Evolutionary conservation across 1,140 invertebrate species (phyloP).

Genomic region (Littorina saxatilis): DNA sequence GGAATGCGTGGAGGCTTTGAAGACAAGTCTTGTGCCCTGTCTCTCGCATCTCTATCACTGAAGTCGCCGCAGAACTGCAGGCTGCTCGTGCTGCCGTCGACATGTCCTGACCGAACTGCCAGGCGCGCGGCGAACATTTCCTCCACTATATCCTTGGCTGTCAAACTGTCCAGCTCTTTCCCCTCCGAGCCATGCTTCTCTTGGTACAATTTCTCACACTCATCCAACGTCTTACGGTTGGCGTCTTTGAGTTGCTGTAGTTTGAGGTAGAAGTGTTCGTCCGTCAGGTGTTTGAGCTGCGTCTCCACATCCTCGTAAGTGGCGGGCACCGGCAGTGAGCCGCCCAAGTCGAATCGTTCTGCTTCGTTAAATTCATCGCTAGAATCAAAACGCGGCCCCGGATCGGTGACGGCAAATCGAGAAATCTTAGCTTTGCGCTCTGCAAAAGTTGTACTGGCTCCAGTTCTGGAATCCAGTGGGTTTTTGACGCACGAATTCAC

Average conservation of each 20-base stretch:
- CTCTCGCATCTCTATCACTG: constrained; percentile 7
- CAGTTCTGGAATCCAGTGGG: constrained; percentile 67
- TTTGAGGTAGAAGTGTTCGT: constrained; percentile 72
- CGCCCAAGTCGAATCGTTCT: background rate
- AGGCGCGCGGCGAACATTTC: constrained; percentile 33
- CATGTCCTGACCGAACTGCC: constrained; percentile 31
- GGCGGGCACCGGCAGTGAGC: background rate
- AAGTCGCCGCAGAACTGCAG: background rate
- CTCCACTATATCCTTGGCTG: constrained; percentile 33
- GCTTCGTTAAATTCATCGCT: constrained; percentile 20
- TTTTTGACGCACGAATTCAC: constrained; percentile 71
- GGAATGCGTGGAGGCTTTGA: constrained; percentile 29
- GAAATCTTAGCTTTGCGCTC: constrained; percentile 32
- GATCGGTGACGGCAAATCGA: constrained; percentile 33
- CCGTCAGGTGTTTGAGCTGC: constrained; percentile 59
- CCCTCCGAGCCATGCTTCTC: constrained; percentile 57
- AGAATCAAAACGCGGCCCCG: background rate
- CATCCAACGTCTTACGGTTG: constrained; percentile 71
- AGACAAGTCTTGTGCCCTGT: constrained; percentile 31
- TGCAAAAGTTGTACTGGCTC: constrained; percentile 55
- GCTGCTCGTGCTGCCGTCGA: background rate
- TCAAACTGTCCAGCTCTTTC: background rate
- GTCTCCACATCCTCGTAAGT: constrained; percentile 40
- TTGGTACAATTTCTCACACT: constrained; percentile 71
- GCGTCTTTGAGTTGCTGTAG: constrained; percentile 70